Percentiles rank a stretch among this genome's conserved stretches.
Conservation (phyloP, 2,888 invertebrate genomes). For the Onchidella celtica region DNA sequence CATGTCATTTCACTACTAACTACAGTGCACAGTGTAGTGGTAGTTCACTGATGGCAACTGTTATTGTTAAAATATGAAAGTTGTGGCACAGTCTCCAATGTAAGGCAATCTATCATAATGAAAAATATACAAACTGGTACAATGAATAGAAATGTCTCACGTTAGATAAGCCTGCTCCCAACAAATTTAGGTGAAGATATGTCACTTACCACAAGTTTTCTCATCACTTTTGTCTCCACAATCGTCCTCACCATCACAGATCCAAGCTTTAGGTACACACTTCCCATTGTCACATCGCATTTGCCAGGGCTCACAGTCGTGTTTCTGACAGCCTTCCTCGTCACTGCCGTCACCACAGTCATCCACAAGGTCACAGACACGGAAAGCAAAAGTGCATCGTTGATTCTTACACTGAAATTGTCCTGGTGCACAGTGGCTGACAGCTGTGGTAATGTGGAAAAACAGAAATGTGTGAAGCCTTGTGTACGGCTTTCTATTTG, state of each 20-base stretch:
- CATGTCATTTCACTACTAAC: too few species aligned
- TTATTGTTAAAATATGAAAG: too few species aligned
- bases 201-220: slow-evolving; percentile 65
- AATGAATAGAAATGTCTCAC: too few species aligned
- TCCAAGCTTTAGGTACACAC: slow-evolving; percentile 75
- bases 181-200: background rate
- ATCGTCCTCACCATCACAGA: slow-evolving; percentile 76
- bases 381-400: slow-evolving; percentile 76
- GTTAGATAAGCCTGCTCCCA: too few species aligned
- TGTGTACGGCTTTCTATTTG: too few species aligned
- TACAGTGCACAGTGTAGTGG: too few species aligned
- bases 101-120: too few species aligned
- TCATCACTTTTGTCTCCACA: slow-evolving; percentile 77
- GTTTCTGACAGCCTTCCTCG: slow-evolving; percentile 74
- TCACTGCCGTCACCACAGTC: slow-evolving; percentile 90
- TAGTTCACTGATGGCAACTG: too few species aligned
- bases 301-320: slow-evolving; percentile 82
- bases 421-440: slow-evolving; percentile 73
- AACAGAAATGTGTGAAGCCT: too few species aligned
- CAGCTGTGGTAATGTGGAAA: slow-evolving; percentile 62
- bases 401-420: slow-evolving; percentile 79
- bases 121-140: too few species aligned
- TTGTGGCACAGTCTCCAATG: too few species aligned
- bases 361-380: slow-evolving; percentile 94
- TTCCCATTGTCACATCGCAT: slow-evolving; percentile 95